Conservation (phyloP, 2,888 invertebrate genomes). For the Limnephilus rhombicus region DNA sequence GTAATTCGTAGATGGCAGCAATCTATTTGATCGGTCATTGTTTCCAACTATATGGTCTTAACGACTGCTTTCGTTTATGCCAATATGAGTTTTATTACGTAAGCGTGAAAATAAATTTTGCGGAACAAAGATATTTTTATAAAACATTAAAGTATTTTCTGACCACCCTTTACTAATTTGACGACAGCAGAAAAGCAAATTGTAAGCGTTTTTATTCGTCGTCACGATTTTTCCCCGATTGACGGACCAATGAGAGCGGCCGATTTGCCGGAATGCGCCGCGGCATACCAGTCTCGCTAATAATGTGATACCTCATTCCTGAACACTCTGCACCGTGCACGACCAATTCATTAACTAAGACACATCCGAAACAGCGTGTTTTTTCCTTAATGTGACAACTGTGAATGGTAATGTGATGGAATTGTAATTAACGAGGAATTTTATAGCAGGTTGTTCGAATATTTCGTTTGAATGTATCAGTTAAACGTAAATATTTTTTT, state of each 20-base stretch:
- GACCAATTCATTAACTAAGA: constrained; percentile 19
- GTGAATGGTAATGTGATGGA: background rate
- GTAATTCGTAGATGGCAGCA: too few relatives aligned
- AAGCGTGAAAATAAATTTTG: too few relatives aligned
- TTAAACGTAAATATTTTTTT: background rate
- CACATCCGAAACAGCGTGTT: background rate
- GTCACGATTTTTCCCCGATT: constrained; percentile 44
- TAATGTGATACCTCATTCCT: constrained; percentile 4
- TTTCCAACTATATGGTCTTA: too few relatives aligned
- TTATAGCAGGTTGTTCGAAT: background rate
- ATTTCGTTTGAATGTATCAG: background rate
- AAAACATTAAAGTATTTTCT: background rate
- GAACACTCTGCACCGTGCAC: constrained; percentile 12
- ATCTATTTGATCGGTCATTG: too few relatives aligned
- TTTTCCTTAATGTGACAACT: background rate
- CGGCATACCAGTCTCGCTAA: constrained; percentile 26
- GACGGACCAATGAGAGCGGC: constrained; percentile 4
- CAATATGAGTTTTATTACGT: too few relatives aligned
- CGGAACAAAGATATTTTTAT: too few relatives aligned
- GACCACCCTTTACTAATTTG: constrained; percentile 7
- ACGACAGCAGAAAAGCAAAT: constrained; percentile 36
- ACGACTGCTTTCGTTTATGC: too few relatives aligned
- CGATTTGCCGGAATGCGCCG: constrained; percentile 32
- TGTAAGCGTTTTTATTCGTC: constrained; percentile 46
- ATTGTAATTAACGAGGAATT: background rate